Evolutionary conservation across 2,888 invertebrate genomes (phyloP).

Genomic region (Germaria angustata): DNA sequence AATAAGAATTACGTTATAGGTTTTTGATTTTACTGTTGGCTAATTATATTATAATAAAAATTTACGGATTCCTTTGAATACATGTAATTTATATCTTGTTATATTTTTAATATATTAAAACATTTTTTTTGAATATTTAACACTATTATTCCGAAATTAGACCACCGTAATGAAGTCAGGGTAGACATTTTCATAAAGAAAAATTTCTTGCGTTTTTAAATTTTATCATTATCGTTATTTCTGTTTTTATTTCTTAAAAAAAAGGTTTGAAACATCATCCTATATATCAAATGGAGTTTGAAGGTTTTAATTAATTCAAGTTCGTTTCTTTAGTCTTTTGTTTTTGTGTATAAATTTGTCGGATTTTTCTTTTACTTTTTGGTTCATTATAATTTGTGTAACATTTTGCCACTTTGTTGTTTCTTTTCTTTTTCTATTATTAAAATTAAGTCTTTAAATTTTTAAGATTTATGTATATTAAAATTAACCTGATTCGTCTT

Average conservation of each 20-base stretch:
- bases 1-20: no score
- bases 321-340: slow-evolving; percentile 42
- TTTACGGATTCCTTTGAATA: no score
- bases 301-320: slow-evolving; percentile 39
- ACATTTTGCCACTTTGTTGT: slow-evolving; percentile 1
- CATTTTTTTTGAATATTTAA: no score
- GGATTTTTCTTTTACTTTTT: slow-evolving; percentile 45
- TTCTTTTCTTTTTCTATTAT: background rate
- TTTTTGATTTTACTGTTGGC: no score
- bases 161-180: no score
- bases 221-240: no score
- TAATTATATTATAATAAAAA: no score
- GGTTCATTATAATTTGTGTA: slow-evolving; percentile 55
- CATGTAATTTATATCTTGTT: no score
- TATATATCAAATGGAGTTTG: slow-evolving; percentile 24
- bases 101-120: no score
- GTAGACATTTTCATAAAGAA: background rate
- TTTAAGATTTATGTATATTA: background rate
- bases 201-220: background rate
- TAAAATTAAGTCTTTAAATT: background rate
- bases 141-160: no score
- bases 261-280: background rate
- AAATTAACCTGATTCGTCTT: background rate
- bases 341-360: background rate
- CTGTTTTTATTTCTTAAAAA: background rate